phyloP scores from a whole-genome alignment of 2,888 invertebrate species.

The Alentia gelatinosa region DNA sequence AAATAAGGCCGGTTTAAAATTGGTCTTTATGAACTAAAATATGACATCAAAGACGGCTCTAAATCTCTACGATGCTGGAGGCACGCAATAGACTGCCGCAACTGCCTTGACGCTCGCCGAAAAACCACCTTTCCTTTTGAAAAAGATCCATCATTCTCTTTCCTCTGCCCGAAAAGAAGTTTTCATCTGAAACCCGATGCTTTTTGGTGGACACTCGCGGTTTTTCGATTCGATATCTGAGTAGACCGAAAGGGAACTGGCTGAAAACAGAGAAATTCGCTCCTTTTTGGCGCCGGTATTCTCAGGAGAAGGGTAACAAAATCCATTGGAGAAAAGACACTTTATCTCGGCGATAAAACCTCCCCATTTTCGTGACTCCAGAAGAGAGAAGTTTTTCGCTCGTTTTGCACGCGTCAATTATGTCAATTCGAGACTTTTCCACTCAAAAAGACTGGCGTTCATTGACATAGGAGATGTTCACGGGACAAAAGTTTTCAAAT shows the following conservation, averaged over 20 bases:
- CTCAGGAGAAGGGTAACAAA: neutral
- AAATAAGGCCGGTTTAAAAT: neutral
- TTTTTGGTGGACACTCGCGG: neutral
- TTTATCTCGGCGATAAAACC: conserved; percentile 17
- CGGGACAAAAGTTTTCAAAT: conserved; percentile 42
- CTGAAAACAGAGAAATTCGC: conserved; percentile 29
- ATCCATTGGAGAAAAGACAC: conserved; percentile 2
- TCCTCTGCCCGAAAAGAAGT: neutral
- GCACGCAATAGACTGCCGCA: neutral
- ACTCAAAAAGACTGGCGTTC: neutral
- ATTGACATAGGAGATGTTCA: conserved; percentile 33
- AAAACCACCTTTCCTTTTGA: neutral
- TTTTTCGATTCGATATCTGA: conserved; percentile 35
- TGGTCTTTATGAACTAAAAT: conserved; percentile 17
- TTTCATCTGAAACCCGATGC: neutral
- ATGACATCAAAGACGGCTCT: neutral
- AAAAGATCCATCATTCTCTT: neutral
- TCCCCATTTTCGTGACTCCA: conserved; percentile 45
- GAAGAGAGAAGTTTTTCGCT: neutral
- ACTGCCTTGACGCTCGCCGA: neutral
- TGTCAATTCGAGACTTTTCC: conserved; percentile 46
- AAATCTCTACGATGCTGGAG: neutral
- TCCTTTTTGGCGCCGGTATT: neutral
- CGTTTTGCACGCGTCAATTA: conserved; percentile 46
- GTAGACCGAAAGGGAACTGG: conserved; percentile 24